Evolutionary conservation across 2,113 vertebrate genomes (phyloP), one percentile per base, ranked within the genome.

Genomic region (Antennarius striatus): DNA sequence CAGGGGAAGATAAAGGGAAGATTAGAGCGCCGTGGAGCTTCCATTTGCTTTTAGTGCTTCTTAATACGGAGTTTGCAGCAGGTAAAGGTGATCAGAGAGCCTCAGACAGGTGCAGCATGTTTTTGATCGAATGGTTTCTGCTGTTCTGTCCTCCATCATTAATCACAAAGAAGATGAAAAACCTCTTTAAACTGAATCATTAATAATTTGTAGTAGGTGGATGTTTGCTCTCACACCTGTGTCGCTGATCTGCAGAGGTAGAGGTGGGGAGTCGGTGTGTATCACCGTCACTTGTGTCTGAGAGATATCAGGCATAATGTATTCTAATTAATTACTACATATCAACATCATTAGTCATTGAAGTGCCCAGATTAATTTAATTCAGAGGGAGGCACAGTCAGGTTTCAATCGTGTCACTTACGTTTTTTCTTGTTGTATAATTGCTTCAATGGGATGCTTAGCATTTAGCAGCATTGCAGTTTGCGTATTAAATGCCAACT

Each of bases 131-230:
- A 75, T 47, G 77, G 54, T 64, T 77, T 55, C 71, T 71, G 69
- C 75, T 68, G 72, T 54, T 53, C 65, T 63, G 75, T 73, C 68
- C 4, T 62, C 59, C 52, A 45, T 78, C 78, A 88, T 90, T 87
- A 88, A 91, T 92, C 88, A 88, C 64, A 40, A 62, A 56, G 70
- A 70, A 77, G 53, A 49, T 42, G 9, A 83, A 68, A 83, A 77
- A 81, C 84, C 77, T 63, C 57, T 62, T 4, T 12, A 89, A 79
- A 72, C 70, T 57, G 56, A 67, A 73, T 81, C 79, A 86, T 88
- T 89, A 89, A 86, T 86, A 85, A 86, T 71, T 57, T 56, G 56
- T 69, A 45, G 53, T 51, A 58, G 72, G 64, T 48, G 56, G 79
- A 74, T 63, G 39, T 72, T 77, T 72, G 43, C 63, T 58, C 57